A percentile compares a stretch with the other conserved stretches of the same genome.
Conservation (phyloP, 1,140 invertebrate species). For the Akabosia matsudoensis region DNA sequence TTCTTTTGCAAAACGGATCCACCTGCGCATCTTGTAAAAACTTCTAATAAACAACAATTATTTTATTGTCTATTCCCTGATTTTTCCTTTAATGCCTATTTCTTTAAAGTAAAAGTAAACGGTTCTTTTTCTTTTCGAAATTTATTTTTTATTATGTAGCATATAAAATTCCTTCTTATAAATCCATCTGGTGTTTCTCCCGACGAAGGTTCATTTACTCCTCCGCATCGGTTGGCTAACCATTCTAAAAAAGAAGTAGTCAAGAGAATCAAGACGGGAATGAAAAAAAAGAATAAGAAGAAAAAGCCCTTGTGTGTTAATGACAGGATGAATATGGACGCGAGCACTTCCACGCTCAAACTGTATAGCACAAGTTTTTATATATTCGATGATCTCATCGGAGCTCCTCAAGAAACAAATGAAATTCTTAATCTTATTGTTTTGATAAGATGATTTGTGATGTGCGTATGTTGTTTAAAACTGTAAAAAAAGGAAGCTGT, state of each 20-base stretch:
- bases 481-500: background rate
- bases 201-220: constrained; percentile 2
- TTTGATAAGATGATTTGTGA: constrained; percentile 3
- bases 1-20: too few species aligned
- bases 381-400: background rate
- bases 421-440: background rate
- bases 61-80: background rate
- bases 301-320: background rate
- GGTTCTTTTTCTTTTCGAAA: too few species aligned
- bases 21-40: too few species aligned
- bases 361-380: too few species aligned
- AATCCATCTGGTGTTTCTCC: constrained; percentile 1
- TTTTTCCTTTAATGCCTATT: background rate
- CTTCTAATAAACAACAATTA: background rate
- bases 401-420: background rate
- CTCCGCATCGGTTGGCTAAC: background rate
- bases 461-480: background rate
- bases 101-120: constrained; percentile 16
- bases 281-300: background rate
- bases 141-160: too few species aligned
- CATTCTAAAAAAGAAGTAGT: background rate
- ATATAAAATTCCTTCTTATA: too few species aligned
- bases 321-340: background rate
- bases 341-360: background rate
- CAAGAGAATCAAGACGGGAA: background rate